Percentiles rank a stretch among this genome's conserved stretches.
Evolutionary conservation across 2,888 invertebrate genomes (phyloP).

Genomic region (Mesochorus sp.): DNA sequence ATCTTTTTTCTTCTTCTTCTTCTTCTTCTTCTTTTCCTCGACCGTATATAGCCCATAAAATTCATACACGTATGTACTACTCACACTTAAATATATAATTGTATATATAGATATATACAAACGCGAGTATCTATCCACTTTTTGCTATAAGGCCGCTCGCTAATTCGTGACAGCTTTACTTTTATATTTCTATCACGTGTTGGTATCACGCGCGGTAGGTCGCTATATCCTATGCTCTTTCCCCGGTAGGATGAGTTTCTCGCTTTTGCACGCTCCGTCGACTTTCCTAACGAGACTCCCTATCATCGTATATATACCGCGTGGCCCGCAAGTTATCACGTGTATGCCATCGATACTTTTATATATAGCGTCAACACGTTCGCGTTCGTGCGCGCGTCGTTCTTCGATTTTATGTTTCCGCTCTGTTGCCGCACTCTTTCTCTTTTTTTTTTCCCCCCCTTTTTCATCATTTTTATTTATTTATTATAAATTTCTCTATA

Average conservation of each 20-base stretch:
- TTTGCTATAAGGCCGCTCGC: constrained; percentile 18
- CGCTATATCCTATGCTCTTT: constrained; percentile 15
- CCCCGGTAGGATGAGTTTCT: constrained; percentile 39
- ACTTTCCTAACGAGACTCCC: constrained; percentile 52
- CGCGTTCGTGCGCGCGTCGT: background rate
- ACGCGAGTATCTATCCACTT: too few species aligned
- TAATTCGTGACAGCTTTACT: constrained; percentile 52
- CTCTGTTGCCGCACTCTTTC: background rate
- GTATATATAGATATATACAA: background rate
- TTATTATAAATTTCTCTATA: too few species aligned
- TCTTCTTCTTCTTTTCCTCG: too few species aligned
- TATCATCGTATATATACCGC: constrained; percentile 1
- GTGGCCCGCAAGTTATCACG: constrained; percentile 18
- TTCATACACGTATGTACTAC: background rate
- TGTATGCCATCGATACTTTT: constrained; percentile 10
- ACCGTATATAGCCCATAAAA: background rate
- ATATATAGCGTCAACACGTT: constrained; percentile 40
- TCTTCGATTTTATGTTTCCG: constrained; percentile 38
- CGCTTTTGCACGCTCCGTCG: constrained; percentile 49
- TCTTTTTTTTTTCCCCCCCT: background rate
- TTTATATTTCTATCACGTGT: constrained; percentile 44
- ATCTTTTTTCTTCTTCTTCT: too few species aligned
- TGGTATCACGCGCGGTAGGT: constrained; percentile 36
- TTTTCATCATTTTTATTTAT: too few species aligned
- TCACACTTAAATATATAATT: constrained; percentile 23